A percentile compares a stretch with the other conserved stretches of the same genome.
Evolutionary conservation across 2,797 vertebrate genomes (phyloP).

Genomic region (Sorex maritimensis): DNA sequence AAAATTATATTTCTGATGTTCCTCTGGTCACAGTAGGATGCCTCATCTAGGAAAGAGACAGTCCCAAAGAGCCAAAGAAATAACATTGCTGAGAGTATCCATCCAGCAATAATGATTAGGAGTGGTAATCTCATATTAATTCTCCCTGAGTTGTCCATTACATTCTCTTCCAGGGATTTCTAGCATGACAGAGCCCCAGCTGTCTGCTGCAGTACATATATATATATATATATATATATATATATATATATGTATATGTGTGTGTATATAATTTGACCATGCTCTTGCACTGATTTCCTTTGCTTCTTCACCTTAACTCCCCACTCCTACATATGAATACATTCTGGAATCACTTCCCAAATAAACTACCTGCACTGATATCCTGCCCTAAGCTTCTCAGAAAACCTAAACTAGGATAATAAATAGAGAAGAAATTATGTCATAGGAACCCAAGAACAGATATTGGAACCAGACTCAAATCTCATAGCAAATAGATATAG

Average conservation of each 20-base stretch:
- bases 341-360: constrained; percentile 51
- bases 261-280: not conserved
- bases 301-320: constrained; percentile 16
- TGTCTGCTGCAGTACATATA: not conserved
- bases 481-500: not conserved
- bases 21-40: not conserved
- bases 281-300: constrained; percentile 45
- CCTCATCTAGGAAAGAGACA: not conserved
- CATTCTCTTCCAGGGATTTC: not conserved
- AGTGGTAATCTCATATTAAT: constrained; percentile 43
- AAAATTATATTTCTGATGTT: constrained; percentile 45
- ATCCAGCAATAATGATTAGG: not conserved
- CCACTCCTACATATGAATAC: not conserved
- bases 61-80: no score
- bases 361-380: constrained; percentile 49
- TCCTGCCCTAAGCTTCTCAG: constrained; percentile 42
- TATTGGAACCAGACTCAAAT: not conserved
- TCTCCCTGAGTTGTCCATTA: constrained; percentile 20
- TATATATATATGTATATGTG: no score
- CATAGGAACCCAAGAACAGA: not conserved
- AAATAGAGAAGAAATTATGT: not conserved
- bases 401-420: constrained; percentile 45
- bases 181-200: not conserved
- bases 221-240: no score
- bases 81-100: no score